Evolutionary conservation across 2,888 invertebrate genomes (phyloP).

Genomic region (Nomada fucata): DNA sequence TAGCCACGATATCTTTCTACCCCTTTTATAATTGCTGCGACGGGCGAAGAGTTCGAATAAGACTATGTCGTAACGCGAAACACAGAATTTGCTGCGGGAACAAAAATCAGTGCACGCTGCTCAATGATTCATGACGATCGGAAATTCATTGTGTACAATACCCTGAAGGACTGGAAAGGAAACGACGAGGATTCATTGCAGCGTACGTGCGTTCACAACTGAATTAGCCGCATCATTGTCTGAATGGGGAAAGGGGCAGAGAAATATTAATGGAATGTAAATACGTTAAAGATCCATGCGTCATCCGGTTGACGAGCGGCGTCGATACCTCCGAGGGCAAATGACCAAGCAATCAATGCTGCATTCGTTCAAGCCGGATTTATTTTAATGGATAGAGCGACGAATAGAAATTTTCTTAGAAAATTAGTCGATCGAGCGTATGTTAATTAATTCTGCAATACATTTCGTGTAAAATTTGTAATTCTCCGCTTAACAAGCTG

Average conservation of each 20-base stretch:
- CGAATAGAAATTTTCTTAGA: background rate
- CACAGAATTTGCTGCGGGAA: background rate
- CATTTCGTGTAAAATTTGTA: too few relatives aligned
- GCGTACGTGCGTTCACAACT: constrained; percentile 69
- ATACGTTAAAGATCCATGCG: constrained; percentile 64
- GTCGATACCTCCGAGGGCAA: constrained; percentile 38
- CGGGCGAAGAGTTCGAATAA: too few relatives aligned
- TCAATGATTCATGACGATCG: constrained; percentile 43
- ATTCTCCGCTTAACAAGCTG: too few relatives aligned
- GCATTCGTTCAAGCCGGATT: background rate
- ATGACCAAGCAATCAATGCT: background rate
- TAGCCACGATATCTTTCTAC: too few relatives aligned
- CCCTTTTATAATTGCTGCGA: too few relatives aligned
- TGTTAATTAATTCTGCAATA: too few relatives aligned
- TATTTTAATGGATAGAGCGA: background rate
- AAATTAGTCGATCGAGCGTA: too few relatives aligned
- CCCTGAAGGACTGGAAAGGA: constrained; percentile 65
- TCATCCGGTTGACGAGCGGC: constrained; percentile 62
- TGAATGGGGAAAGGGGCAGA: constrained; percentile 44
- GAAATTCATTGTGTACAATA: constrained; percentile 23
- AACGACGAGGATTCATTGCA: constrained; percentile 49
- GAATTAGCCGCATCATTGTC: constrained; percentile 71
- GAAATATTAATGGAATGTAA: constrained; percentile 64
- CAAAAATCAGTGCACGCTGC: constrained; percentile 41
- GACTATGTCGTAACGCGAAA: background rate